These are phyloP conservation scores for Neopelma chrysocephalum DNA, from an alignment of 2,797 vertebrate genomes.

Conservation along the genomic window DNA sequence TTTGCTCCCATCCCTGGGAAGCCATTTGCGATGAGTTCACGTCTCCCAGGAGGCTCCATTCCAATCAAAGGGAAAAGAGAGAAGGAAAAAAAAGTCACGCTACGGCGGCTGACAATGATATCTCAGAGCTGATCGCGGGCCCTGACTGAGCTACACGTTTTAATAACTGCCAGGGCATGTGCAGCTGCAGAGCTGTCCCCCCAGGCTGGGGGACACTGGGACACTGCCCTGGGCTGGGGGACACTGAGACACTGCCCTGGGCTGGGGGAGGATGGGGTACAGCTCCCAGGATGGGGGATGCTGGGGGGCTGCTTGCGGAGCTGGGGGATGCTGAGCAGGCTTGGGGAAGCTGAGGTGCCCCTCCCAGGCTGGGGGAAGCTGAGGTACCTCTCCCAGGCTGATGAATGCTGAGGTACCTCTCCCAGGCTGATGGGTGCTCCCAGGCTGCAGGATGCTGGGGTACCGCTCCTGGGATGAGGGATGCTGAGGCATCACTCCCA, in stretches of 20 bases:
- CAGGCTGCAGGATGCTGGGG: no score
- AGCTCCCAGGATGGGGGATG: neutral
- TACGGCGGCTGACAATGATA: neutral
- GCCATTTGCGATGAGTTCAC: conserved; percentile 20
- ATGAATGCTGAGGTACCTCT: neutral
- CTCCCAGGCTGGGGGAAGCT: neutral
- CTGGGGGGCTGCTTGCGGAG: neutral
- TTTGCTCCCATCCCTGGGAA: conserved; percentile 37
- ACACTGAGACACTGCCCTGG: neutral
- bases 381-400: accelerated
- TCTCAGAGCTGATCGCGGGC: neutral
- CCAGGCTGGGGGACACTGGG: neutral
- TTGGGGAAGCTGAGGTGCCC: neutral
- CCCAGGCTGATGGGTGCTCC: neutral
- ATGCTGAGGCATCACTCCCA: no score
- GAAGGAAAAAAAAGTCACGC: neutral
- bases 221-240: accelerated
- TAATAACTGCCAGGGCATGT: neutral
- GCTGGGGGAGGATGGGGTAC: neutral
- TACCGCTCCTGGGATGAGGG: no score
- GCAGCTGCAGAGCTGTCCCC: neutral
- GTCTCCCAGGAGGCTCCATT: conserved; percentile 48
- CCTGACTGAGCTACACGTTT: neutral
- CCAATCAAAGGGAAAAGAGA: conserved; percentile 18
- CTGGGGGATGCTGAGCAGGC: neutral